Conservation (phyloP, 2,888 invertebrate genomes). For the Amphipoea oculea region DNA sequence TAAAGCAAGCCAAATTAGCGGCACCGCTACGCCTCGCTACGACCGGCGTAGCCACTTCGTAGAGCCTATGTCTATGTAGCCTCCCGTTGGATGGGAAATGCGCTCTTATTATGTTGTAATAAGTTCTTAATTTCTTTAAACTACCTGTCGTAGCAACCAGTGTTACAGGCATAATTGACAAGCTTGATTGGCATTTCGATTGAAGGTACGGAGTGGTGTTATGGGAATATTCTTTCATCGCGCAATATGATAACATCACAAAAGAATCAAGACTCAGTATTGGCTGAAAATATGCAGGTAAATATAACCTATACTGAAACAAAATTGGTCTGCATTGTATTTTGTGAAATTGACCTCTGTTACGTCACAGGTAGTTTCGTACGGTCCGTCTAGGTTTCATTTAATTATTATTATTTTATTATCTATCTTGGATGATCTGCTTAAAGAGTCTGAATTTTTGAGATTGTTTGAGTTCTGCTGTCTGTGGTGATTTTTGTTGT, state of each 20-base stretch:
- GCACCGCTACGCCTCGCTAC: slow-evolving; percentile 71
- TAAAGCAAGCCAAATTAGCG: slow-evolving; percentile 75
- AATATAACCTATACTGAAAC: not conserved
- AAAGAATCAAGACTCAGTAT: slow-evolving; percentile 8
- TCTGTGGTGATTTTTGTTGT: not conserved
- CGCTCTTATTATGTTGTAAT: slow-evolving; percentile 60
- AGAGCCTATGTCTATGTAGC: slow-evolving; percentile 52
- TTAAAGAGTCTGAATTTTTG: not conserved
- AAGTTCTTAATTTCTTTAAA: slow-evolving; percentile 64
- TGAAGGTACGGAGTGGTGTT: slow-evolving; percentile 59
- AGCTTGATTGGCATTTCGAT: slow-evolving; percentile 70
- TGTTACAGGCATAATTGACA: slow-evolving; percentile 70
- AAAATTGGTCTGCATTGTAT: slow-evolving; percentile 18
- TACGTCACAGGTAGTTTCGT: slow-evolving; percentile 36
- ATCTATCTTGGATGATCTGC: not conserved
- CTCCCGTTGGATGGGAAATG: slow-evolving; percentile 58
- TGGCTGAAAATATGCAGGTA: not conserved
- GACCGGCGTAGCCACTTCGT: slow-evolving; percentile 66
- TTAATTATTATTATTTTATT: not conserved
- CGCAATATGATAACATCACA: slow-evolving; percentile 28
- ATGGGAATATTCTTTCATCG: slow-evolving; percentile 44
- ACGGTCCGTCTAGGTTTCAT: not conserved
- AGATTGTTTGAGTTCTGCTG: not conserved
- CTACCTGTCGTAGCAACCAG: slow-evolving; percentile 32
- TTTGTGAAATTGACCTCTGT: slow-evolving; percentile 15